Conservation (phyloP, 2,888 invertebrate genomes). For the Macaria notata region DNA sequence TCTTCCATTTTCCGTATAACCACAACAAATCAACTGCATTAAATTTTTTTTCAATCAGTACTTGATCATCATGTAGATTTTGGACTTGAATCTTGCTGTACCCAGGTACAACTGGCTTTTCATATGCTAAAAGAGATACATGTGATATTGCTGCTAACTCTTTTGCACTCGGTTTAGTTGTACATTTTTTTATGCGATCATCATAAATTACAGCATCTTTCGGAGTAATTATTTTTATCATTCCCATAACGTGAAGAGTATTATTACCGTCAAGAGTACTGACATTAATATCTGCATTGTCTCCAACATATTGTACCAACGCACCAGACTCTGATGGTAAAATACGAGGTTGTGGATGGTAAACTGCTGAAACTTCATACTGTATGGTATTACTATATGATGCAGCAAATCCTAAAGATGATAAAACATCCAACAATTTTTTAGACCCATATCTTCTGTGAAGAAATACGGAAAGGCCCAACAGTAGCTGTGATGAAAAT, state of each 20-base stretch:
- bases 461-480: conserved; percentile 41
- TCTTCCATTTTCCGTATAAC: conserved; percentile 43
- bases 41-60: conserved; percentile 27
- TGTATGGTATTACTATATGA: conserved; percentile 42
- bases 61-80: conserved; percentile 37
- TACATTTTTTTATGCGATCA: conserved; percentile 39
- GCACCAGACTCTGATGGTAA: conserved; percentile 44
- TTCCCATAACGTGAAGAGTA: conserved; percentile 3
- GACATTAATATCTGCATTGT: conserved; percentile 33
- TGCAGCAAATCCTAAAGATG: conserved; percentile 46
- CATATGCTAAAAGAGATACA: conserved; percentile 36
- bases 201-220: conserved; percentile 27
- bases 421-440: conserved; percentile 45
- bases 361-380: conserved; percentile 47
- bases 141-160: conserved; percentile 33
- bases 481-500: conserved; percentile 42
- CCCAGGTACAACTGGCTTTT: conserved; percentile 36
- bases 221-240: conserved; percentile 32
- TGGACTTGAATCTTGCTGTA: conserved; percentile 37
- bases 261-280: conserved; percentile 4
- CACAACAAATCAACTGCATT: conserved; percentile 36
- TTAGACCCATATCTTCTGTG: conserved; percentile 45
- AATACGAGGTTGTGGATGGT: conserved; percentile 45
- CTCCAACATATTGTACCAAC: conserved; percentile 43
- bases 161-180: conserved; percentile 28